phyloP scores from a whole-genome alignment of 2,888 invertebrate species.

The Philonicus albiceps region DNA sequence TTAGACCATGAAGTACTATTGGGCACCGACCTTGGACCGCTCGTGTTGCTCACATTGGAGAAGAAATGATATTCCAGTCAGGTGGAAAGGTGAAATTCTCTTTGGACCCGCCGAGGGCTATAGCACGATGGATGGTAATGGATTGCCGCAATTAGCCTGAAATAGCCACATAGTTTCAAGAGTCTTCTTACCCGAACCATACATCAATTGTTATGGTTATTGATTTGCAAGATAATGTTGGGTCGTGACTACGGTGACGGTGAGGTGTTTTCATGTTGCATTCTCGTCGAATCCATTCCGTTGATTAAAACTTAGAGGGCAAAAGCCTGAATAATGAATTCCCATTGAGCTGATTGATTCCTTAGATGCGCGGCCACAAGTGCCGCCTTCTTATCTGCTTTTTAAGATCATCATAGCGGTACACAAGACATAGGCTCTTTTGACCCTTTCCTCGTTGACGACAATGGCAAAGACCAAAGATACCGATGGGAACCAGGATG shows the following conservation, averaged over 20 bases:
- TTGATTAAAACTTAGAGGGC: not conserved
- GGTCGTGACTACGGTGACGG: not conserved
- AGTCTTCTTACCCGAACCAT: not conserved
- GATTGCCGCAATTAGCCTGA: not conserved
- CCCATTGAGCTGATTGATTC: not conserved
- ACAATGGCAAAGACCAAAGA: not conserved
- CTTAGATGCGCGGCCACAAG: not conserved
- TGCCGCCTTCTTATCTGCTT: not conserved
- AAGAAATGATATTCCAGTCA: not conserved
- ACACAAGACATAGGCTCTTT: not conserved
- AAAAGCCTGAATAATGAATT: conserved; percentile 12
- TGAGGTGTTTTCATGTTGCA: not conserved
- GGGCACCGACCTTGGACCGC: not conserved
- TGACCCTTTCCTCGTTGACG: not conserved
- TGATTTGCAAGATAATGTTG: not conserved
- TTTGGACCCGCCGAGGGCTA: not conserved
- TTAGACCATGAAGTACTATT: not conserved
- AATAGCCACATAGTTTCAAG: not conserved
- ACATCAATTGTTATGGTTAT: conserved; percentile 14
- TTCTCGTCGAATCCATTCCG: not conserved
- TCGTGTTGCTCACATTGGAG: not conserved
- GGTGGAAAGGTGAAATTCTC: not conserved
- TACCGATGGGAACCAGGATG: not conserved
- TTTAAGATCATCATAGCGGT: not conserved
- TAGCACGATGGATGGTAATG: not conserved